A percentile compares a stretch with the other conserved stretches of the same genome.
Evolutionary conservation across 2,888 invertebrate species (phyloP).

Genomic region (Noctua fimbriata): DNA sequence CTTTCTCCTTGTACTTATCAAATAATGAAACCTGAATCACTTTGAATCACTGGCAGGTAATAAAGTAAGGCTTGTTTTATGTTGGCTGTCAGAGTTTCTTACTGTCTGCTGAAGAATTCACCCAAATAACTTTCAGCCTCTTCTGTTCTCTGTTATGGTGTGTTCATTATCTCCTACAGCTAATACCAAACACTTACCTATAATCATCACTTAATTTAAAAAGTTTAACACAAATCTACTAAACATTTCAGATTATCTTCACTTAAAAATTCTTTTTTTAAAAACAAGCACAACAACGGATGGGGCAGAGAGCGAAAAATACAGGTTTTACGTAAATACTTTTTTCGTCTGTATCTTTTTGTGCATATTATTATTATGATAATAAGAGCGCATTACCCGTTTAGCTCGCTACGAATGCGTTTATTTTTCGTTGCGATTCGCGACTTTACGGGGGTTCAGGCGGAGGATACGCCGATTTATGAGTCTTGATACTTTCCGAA

Average conservation of each 20-base stretch:
- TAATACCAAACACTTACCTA: neutral
- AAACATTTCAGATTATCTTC: constrained; percentile 15
- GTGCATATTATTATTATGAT: constrained; percentile 86
- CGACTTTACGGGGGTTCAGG: constrained; percentile 71
- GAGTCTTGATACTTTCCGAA: constrained; percentile 64
- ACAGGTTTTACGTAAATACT: constrained; percentile 70
- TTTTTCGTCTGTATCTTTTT: constrained; percentile 77
- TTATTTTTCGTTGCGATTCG: constrained; percentile 82
- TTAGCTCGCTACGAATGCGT: constrained; percentile 83
- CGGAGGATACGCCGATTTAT: constrained; percentile 68
- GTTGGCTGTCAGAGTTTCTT: neutral
- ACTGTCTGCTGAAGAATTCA: neutral
- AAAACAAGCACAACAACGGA: constrained; percentile 32
- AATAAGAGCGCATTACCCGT: constrained; percentile 86
- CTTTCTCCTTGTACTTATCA: constrained; percentile 6
- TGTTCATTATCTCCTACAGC: neutral
- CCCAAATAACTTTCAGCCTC: neutral
- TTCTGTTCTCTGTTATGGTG: neutral
- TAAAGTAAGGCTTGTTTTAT: neutral
- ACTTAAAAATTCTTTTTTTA: constrained; percentile 23
- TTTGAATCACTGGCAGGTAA: neutral
- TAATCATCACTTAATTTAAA: neutral
- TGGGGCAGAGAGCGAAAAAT: constrained; percentile 73
- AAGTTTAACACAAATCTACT: neutral
- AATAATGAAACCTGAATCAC: neutral